Evolutionary conservation across 2,797 vertebrate species (phyloP).

Genomic region (Gadopsis marmoratus): DNA sequence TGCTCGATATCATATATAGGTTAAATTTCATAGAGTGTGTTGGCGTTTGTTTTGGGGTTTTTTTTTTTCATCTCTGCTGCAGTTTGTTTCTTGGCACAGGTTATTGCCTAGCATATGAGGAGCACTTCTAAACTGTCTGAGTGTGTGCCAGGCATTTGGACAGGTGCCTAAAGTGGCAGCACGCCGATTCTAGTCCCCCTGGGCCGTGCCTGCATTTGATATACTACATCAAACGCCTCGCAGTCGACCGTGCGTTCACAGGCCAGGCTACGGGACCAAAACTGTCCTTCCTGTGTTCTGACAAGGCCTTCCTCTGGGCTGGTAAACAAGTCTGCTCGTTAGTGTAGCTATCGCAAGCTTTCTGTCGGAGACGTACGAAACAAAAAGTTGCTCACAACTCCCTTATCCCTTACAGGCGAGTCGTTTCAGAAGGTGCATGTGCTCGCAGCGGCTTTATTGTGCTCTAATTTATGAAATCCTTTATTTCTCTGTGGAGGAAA

Average conservation of each 20-base stretch:
- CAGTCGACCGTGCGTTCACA: slow-evolving; percentile 57
- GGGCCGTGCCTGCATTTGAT: slow-evolving; percentile 69
- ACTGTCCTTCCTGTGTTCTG: slow-evolving; percentile 63
- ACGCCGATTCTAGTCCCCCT: slow-evolving; percentile 49
- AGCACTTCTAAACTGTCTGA: slow-evolving; percentile 72
- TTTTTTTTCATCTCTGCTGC: slow-evolving; percentile 39
- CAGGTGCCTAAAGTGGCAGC: slow-evolving; percentile 71
- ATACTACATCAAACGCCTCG: slow-evolving; percentile 66
- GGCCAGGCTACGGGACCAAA: slow-evolving; percentile 64
- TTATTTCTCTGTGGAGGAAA: slow-evolving; percentile 45
- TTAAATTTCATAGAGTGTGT: slow-evolving; percentile 42
- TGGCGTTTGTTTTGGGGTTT: neutral
- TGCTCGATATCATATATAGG: slow-evolving; percentile 50
- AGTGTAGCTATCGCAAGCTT: slow-evolving; percentile 61
- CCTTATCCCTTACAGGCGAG: slow-evolving; percentile 58
- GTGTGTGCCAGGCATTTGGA: slow-evolving; percentile 71
- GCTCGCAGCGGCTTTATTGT: slow-evolving; percentile 46
- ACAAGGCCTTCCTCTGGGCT: slow-evolving; percentile 69
- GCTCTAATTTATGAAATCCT: slow-evolving; percentile 70
- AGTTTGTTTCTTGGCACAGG: slow-evolving; percentile 64
- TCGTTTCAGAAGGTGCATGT: slow-evolving; percentile 51
- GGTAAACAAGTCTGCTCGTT: slow-evolving; percentile 80
- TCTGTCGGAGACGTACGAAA: slow-evolving; percentile 57
- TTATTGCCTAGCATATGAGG: slow-evolving; percentile 54
- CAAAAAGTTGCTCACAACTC: slow-evolving; percentile 45